phyloP scores from a whole-genome alignment of 2,113 vertebrate genomes.

The Drymodes brunneopygia region DNA sequence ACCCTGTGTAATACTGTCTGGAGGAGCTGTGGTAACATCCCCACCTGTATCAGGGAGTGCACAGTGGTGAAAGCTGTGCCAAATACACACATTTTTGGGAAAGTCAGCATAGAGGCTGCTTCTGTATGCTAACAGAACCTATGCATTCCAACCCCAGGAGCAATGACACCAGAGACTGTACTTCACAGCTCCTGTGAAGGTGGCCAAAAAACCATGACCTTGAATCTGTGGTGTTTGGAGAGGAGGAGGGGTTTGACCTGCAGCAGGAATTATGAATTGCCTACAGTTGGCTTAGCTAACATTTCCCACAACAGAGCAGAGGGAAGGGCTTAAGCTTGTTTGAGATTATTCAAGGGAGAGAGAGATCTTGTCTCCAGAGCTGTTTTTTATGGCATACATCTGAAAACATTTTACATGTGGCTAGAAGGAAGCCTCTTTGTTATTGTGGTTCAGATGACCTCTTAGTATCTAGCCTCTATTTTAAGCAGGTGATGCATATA shows the following conservation, averaged over 20 bases:
- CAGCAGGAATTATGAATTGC: background rate
- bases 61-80: background rate
- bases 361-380: background rate
- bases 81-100: background rate
- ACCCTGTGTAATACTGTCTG: rapidly evolving
- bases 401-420: background rate
- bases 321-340: background rate
- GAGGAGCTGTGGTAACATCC: background rate
- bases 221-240: background rate
- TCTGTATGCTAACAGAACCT: background rate
- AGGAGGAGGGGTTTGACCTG: background rate
- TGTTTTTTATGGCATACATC: background rate
- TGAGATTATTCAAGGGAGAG: background rate
- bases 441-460: background rate
- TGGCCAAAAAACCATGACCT: background rate
- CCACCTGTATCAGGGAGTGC: background rate
- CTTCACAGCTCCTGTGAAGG: background rate
- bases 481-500: slow-evolving; percentile 4
- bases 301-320: background rate
- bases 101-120: background rate
- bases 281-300: background rate
- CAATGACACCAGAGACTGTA: background rate
- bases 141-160: background rate
- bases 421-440: background rate
- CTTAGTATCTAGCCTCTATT: slow-evolving; percentile 22